These are phyloP conservation scores for Lamprologus tigripictilis DNA, from an alignment of 2,113 vertebrate genomes.

Conservation along the genomic window DNA sequence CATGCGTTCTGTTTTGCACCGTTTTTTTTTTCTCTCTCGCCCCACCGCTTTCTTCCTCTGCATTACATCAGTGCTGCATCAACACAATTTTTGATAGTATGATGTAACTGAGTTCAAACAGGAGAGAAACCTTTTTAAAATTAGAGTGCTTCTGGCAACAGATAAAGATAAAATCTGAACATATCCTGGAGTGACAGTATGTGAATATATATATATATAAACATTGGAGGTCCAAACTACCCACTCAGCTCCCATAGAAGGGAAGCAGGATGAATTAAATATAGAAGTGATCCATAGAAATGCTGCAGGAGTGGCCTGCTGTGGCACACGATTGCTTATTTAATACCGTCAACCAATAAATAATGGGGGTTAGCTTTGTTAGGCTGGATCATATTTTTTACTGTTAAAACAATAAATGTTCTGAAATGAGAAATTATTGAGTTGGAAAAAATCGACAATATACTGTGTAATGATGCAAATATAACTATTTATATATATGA, in stretches of 20 bases:
- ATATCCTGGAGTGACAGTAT: neutral
- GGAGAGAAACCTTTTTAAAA: conserved; percentile 3
- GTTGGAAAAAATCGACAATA: neutral
- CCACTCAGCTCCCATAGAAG: conserved; percentile 3
- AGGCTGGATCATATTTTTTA: neutral
- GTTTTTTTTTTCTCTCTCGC: neutral
- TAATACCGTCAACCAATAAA: neutral
- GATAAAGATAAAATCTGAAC: conserved; percentile 1
- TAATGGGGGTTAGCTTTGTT: neutral
- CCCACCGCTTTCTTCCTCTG: neutral
- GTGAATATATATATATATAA: neutral
- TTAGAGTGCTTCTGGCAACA: neutral
- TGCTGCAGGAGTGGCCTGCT: neutral
- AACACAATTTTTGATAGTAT: neutral
- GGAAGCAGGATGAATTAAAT: neutral
- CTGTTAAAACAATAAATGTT: neutral
- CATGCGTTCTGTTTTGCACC: neutral
- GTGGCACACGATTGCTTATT: neutral
- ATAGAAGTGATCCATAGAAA: neutral
- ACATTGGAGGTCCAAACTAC: neutral
- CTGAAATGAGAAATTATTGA: neutral
- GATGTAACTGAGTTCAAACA: neutral
- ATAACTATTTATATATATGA: neutral
- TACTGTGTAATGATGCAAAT: neutral
- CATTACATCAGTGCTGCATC: conserved; percentile 14